phyloP scores from a whole-genome alignment of 2,113 vertebrate genomes.

The Desmodus rotundus region DNA sequence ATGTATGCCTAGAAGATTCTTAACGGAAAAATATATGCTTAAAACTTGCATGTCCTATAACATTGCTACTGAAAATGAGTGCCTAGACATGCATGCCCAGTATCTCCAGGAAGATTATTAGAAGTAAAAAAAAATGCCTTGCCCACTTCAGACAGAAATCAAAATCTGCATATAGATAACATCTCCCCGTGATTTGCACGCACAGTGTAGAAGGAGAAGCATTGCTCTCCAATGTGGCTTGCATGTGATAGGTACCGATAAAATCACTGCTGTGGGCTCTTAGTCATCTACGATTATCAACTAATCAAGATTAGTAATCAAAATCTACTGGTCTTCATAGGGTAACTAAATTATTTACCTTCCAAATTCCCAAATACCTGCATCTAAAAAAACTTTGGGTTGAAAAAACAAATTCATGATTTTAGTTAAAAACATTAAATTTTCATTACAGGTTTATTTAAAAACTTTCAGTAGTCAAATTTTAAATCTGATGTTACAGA shows the following conservation, averaged over 20 bases:
- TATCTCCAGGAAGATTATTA: not conserved
- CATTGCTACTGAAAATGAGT: not conserved
- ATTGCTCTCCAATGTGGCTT: not conserved
- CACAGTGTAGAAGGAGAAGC: not conserved
- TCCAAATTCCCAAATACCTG: not conserved
- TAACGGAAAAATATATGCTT: not conserved
- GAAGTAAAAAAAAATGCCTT: not conserved
- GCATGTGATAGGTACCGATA: fast-evolving
- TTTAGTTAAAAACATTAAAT: not conserved
- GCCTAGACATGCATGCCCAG: not conserved
- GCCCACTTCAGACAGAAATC: not conserved
- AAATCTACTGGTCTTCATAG: not conserved
- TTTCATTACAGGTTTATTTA: not conserved
- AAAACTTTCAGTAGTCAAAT: not conserved
- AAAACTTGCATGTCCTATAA: not conserved
- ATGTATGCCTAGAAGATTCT: not conserved
- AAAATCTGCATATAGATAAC: not conserved
- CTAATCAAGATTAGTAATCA: not conserved
- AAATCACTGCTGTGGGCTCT: not conserved
- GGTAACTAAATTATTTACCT: not conserved
- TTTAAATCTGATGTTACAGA: not conserved
- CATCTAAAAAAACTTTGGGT: not conserved
- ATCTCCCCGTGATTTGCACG: not conserved
- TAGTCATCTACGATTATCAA: not conserved
- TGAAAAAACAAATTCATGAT: not conserved